Evolutionary conservation across 2,113 vertebrate genomes (phyloP), one percentile per base, ranked within the genome.

Genomic region (Terrapene triunguis): DNA sequence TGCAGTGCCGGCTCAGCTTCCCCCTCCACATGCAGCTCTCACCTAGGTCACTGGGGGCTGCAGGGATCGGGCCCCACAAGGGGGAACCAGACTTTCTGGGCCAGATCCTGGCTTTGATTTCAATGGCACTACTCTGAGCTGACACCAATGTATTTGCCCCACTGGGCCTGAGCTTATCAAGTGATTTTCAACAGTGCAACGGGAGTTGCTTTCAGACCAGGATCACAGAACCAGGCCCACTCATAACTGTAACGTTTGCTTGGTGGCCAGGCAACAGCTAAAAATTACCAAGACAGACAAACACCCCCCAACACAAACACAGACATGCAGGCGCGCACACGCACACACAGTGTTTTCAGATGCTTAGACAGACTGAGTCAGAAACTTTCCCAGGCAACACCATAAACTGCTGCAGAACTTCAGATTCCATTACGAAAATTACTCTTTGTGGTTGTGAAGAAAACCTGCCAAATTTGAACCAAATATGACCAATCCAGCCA

Each of bases 281-380:
- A 38, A n/a, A 21, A 38, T 72, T 2, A n/a, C 65, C n/a, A 69
- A 69, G 14, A 65, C 16, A 65, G 62, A 69, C 65, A 72, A 10
- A 72, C 65, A 72, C 4, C 35, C 17, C 8, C 19, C 17, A 4
- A 1, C 65, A 22, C 35, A 13, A 8, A 35, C 4, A 35, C 32
- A 25, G 4, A 10, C 55, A 32, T 3, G 2, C 29, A 57, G 2
- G 24, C 4, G 6, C 44, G 44, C 4, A 35, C 32, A 10, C 4
- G 4, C 55, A 32, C 59, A n/a, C 32, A 8, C 16, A 19, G 2
- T 19, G 16, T n/a, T n/a, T 69, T 69, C 62, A 17, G 35, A 35
- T 4, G 35, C 62, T 69, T 17, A n/a, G 35, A 69, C 62, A 35
- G n/a, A 35, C 62, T 2, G 35, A n/a, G 62, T 69, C 62, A 69